Evolutionary conservation across 2,797 vertebrate genomes (phyloP).

Genomic region (Falco novaeseelandiae): DNA sequence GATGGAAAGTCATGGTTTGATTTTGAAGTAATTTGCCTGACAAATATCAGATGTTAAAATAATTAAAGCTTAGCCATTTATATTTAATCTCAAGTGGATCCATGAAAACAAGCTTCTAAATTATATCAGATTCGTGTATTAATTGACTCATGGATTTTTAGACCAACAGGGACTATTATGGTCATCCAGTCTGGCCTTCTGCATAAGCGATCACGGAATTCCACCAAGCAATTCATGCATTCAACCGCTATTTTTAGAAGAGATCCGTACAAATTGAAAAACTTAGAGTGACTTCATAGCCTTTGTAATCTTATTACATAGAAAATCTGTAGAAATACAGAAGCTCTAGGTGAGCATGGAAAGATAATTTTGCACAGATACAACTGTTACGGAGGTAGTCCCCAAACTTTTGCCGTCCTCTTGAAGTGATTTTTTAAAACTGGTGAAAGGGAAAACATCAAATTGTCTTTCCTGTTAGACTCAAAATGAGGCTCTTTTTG

Average conservation of each 20-base stretch:
- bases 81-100: slow-evolving; percentile 31
- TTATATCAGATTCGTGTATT: slow-evolving; percentile 9
- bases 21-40: slow-evolving; percentile 31
- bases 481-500: background rate
- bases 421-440: background rate
- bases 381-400: background rate
- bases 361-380: background rate
- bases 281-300: background rate
- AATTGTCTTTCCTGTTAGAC: background rate
- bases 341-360: background rate
- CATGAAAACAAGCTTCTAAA: slow-evolving; percentile 21
- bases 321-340: background rate
- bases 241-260: background rate
- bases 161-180: slow-evolving; percentile 1
- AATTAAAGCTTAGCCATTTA: slow-evolving; percentile 28
- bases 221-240: background rate
- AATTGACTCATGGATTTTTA: slow-evolving; percentile 4
- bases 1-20: slow-evolving; percentile 17
- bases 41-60: slow-evolving; percentile 58
- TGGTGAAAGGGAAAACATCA: background rate
- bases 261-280: background rate
- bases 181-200: background rate
- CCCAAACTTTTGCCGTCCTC: background rate
- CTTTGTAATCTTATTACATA: background rate
- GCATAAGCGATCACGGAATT: background rate